Base-by-base conservation (phyloP, 2,888 invertebrate species). In the Chymomyza procnemis region DNA sequence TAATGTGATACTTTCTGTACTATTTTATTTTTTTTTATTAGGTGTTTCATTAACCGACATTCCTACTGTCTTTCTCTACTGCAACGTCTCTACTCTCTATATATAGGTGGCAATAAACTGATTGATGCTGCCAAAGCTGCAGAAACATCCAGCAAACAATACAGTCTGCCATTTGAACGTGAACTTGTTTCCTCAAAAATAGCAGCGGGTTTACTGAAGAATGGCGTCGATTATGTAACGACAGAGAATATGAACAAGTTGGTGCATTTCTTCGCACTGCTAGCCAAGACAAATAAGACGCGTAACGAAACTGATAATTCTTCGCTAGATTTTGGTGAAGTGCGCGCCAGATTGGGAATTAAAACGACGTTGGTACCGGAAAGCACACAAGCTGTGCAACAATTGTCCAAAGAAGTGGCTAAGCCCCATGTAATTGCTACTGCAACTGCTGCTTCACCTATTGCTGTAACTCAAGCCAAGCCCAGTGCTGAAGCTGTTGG, bases 211-310 rank as follows among this genome's bases (percentile, higher is more conserved):
- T 91, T 97, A 50, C 92, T 96, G 9, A 93, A 94, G 18, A 95
- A 96, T 90, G 96, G 96, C 56, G 94, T 95, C 89, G 95, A 95
- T 0, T 95, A 96, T 90, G 95, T 97, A 5, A 94, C 95, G 4
- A 94, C 95, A 62, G 94, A 93, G 61, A 96, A 97, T 85, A 91
- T 97, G 71, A 95, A 96, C 79, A 94, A 94, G 73, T 92, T 97
- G 0, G 94, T 96, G 34, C 95, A 96, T 79, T 94, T 96, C 14
- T 96, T 96, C 56, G 94, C 95, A 55, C 93, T 94, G 57, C 93
- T 94, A 93, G 93, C 93, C 0, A 93, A 94, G 88, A 65, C 63
- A 18, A 60, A 86, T 56, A 59, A 71, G 3, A n/a, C 21, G 1
- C 75, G 68, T 0, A 69, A 67, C 0, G 58, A 67, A 55, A 34